phyloP scores from a whole-genome alignment of 2,113 vertebrate species.

The western clawed frog (Xenopus tropicalis) region UCB_Xtro_10.0 CM004445.2:53415501-53416000 shows the following conservation, averaged over 20 bases:
- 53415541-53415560: conserved; percentile 16
- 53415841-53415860: conserved; percentile 11
- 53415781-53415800: conserved; percentile 35
- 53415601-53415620: conserved; percentile 8
- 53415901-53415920: background rate
- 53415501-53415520: conserved; percentile 1
- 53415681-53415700: background rate
- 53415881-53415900: no score
- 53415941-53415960: no score
- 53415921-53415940: background rate
- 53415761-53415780: conserved; percentile 37
- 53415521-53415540: conserved; percentile 16
- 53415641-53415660: background rate
- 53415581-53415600: conserved; percentile 10
- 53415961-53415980: no score
- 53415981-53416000: no score
- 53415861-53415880: no score
- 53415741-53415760: conserved; percentile 7
- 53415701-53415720: background rate
- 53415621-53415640: no score
- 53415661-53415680: background rate
- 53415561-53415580: conserved; percentile 22
- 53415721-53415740: background rate
- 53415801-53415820: conserved; percentile 21
- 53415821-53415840: conserved; percentile 4